Evolutionary conservation across 2,888 invertebrate species (phyloP), one percentile per base, ranked within the genome.

Genomic region (Ferdinandea cuprea): DNA sequence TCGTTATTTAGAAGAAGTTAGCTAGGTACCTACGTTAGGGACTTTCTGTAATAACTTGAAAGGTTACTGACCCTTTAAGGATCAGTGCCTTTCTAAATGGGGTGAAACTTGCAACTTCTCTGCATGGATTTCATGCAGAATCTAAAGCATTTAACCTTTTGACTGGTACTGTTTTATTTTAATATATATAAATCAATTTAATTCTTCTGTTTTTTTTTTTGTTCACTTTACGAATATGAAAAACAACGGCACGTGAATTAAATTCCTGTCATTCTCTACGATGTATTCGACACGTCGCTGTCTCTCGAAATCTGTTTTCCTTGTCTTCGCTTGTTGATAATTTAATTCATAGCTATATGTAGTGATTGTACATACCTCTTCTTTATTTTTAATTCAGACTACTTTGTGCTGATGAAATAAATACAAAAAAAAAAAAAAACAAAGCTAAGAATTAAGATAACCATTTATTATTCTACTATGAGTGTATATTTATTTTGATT

Each of bases 331-430:
- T 79, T 61, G 63, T 58, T 50, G 68, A 73, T 79, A 79, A 79
- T 68, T 68, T 68, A 63, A 79, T 73, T 73, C 73, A 79, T 73
- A 54, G 79, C 54, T 48, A 73, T 58, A 52, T 68, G 65, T 68
- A 46, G 37, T 68, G n/a, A n/a, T n/a, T n/a, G n/a, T n/a, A n/a
- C n/a, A n/a, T n/a, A n/a, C n/a, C n/a, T n/a, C n/a, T 61, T 58
- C 35, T 42, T 56, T 25, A n/a, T 42, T 59, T 59, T 59, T 42
- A 59, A 50, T 71, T 71, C 40, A 59, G 59, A 48, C 69, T 59
- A 59, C 59, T 40, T 48, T 13, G 5, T 21, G 54, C 17, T 28
- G 66, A 54, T 46, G 40, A 15, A 2, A 25, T 25, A 7, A 69
- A 32, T 11, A 52, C 25, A 19, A 30, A 52, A 40, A 30, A 28